Evolutionary conservation across 2,888 invertebrate species (phyloP), one percentile per base, ranked within the genome.

Genomic region (Tachina fera): DNA sequence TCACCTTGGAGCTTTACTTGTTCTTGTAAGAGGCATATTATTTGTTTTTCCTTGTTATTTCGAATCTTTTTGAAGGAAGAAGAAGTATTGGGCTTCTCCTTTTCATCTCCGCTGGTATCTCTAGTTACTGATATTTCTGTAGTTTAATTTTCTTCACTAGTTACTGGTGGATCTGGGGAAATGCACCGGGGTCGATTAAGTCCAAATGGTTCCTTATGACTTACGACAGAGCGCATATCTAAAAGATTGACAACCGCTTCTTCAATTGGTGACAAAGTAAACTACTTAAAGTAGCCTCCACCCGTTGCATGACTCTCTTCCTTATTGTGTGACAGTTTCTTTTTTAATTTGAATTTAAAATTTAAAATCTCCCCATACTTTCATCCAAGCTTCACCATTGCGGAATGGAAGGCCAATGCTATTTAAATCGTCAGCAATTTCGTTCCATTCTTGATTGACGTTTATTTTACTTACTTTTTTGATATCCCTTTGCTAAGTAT

Each of bases 281-380:
- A 61, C 43, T 61, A 16, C 41, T 61, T 61, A 65, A 14, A 45
- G 14, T 45, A 22, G 1, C 65, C 65, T 6, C 47, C 47, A 47
- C 65, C 65, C 47, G 65, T 65, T 22, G 65, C 47, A 65, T 47
- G 22, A 47, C 45, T 65, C 47, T 65, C 45, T 22, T 47, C 65
- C 16, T 47, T 47, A 22, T 13, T 47, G 22, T 45, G 22, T 16
- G n/a, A 11, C 39, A 68, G 39, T 51, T 56, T 70, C 56, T 43
- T 67, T 67, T 65, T 70, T 53, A 70, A 70, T 70, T 70, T 22
- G 22, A 22, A 22, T 22, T 22, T 22, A 22, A 22, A 22, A 22
- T 22, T 22, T 22, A 22, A 22, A 22, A 22, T 22, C 22, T 22
- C 22, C 22, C 22, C 22, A 22, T 22, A 22, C 22, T 22, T 22